Conservation (phyloP, 1,140 invertebrate species). For the Neodiprion fabricii region DNA sequence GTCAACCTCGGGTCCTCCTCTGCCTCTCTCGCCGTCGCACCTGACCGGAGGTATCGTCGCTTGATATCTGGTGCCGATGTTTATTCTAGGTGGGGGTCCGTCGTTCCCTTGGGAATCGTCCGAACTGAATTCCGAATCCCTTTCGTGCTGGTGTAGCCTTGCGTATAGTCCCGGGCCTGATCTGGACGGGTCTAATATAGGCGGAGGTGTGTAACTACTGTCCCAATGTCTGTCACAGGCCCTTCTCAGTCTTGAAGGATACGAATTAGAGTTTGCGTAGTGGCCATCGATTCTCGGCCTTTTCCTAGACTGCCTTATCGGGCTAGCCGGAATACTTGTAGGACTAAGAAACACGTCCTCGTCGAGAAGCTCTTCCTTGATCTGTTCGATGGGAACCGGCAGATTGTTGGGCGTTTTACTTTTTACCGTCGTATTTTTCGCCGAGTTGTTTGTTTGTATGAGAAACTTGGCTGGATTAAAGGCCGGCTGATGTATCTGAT, state of each 20-base stretch:
- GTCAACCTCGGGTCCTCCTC: constrained; percentile 64
- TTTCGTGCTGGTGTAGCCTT: constrained; percentile 55
- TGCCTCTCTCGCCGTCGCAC: constrained; percentile 58
- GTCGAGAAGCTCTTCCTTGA: constrained; percentile 65
- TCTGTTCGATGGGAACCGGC: constrained; percentile 57
- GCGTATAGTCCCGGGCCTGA: constrained; percentile 86
- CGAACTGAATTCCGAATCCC: constrained; percentile 56
- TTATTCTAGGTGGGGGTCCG: constrained; percentile 73
- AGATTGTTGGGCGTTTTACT: constrained; percentile 47
- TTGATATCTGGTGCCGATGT: constrained; percentile 90
- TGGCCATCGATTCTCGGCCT: constrained; percentile 69
- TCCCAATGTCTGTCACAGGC: constrained; percentile 66
- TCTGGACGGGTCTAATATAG: constrained; percentile 89
- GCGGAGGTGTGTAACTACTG: constrained; percentile 87
- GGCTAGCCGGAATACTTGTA: constrained; percentile 70
- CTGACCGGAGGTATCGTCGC: constrained; percentile 75
- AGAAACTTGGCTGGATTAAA: constrained; percentile 58
- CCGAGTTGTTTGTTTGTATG: constrained; percentile 46
- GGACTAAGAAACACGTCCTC: constrained; percentile 82
- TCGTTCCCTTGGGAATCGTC: constrained; percentile 60
- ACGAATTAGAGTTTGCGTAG: constrained; percentile 59
- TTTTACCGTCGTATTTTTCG: constrained; percentile 38
- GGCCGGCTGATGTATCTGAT: constrained; percentile 32
- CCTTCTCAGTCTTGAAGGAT: constrained; percentile 66
- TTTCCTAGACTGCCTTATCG: constrained; percentile 67